Conservation (phyloP, 2,113 vertebrate genomes). For the Leiothrix lutea region DNA sequence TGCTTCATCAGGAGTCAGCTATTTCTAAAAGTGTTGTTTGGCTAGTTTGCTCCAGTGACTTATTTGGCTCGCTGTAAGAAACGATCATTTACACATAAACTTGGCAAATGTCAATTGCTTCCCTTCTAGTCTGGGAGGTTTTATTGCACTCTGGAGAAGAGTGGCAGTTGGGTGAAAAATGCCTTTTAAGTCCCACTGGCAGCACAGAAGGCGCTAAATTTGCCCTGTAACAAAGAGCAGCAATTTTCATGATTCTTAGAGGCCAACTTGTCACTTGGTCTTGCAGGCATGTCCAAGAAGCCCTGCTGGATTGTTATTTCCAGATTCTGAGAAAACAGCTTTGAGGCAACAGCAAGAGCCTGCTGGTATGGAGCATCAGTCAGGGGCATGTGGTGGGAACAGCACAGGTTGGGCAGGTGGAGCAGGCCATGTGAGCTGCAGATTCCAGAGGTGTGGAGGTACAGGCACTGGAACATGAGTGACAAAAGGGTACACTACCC, state of each 20-base stretch:
- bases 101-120: slow-evolving; percentile 3
- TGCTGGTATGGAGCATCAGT: background rate
- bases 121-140: background rate
- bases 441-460: background rate
- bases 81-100: background rate
- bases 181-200: background rate
- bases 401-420: rapidly evolving
- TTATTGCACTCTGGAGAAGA: slow-evolving; percentile 5
- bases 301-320: background rate
- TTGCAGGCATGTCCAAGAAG: background rate
- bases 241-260: background rate
- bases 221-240: background rate
- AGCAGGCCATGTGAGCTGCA: rapidly evolving
- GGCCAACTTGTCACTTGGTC: background rate
- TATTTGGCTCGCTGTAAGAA: background rate
- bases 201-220: background rate
- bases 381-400: rapidly evolving
- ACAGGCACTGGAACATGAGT: background rate
- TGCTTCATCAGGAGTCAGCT: background rate
- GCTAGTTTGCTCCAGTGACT: background rate
- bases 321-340: background rate
- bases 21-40: background rate
- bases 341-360: background rate
- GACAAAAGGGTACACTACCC: background rate
- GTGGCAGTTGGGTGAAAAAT: background rate